phyloP scores from a whole-genome alignment of 64 coral and sea anemone genomes.

The Trachythela sp. region DNA sequence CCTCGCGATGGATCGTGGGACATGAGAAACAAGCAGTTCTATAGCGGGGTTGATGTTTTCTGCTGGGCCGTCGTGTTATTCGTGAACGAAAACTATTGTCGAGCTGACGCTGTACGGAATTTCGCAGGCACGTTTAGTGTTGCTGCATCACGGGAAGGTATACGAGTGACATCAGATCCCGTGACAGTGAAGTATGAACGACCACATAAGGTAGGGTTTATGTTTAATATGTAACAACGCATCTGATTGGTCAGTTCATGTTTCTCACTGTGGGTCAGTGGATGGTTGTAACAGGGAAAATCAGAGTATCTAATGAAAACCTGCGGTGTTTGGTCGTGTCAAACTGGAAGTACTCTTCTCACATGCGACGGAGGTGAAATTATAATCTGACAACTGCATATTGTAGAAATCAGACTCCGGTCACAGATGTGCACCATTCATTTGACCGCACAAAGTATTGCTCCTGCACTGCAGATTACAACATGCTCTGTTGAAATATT shows the following conservation, averaged over 20 bases:
- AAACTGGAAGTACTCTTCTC: too few relatives aligned
- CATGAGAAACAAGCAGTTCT: slow-evolving; percentile 53
- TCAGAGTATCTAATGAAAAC: too few relatives aligned
- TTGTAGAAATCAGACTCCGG: too few relatives aligned
- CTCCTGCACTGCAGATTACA: too few relatives aligned
- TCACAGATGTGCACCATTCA: too few relatives aligned
- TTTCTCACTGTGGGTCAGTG: too few relatives aligned
- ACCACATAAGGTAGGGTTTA: background rate
- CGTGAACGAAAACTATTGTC: background rate
- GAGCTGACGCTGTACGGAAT: background rate
- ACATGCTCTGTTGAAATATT: background rate
- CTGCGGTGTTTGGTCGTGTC: too few relatives aligned
- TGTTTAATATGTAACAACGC: background rate
- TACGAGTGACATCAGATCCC: background rate
- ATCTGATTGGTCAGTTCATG: background rate
- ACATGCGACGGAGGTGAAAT: too few relatives aligned
- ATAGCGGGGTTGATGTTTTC: slow-evolving; percentile 26
- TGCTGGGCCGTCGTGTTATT: slow-evolving; percentile 55
- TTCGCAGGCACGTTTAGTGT: background rate
- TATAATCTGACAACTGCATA: too few relatives aligned
- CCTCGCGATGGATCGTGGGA: slow-evolving; percentile 83
- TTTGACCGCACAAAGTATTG: too few relatives aligned
- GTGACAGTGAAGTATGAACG: background rate
- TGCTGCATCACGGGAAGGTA: background rate
- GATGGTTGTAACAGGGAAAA: too few relatives aligned